phyloP scores from a whole-genome alignment of 2,888 invertebrate genomes.

The Protodeltote pygarga region DNA sequence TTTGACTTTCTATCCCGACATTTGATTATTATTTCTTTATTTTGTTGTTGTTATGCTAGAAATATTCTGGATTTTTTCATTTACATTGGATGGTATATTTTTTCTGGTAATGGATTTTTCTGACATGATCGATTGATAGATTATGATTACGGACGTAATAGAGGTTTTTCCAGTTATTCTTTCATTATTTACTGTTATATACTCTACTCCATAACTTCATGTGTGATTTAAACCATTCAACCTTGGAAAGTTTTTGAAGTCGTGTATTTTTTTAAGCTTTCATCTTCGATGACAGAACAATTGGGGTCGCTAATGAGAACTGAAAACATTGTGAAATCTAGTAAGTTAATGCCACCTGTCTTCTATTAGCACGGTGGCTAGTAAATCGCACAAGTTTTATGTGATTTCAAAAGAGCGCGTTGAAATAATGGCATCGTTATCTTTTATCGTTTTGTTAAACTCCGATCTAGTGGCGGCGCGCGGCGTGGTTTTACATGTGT shows the following conservation, averaged over 20 bases:
- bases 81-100: not conserved
- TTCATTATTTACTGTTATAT: too few relatives aligned
- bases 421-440: slow-evolving; percentile 45
- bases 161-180: too few relatives aligned
- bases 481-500: not conserved
- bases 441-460: slow-evolving; percentile 44
- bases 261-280: too few relatives aligned
- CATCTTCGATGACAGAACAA: not conserved
- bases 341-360: slow-evolving; percentile 18
- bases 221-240: too few relatives aligned
- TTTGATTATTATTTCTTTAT: slow-evolving; percentile 18
- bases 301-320: not conserved
- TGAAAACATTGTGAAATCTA: slow-evolving; percentile 8
- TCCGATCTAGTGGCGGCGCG: slow-evolving; percentile 22
- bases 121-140: not conserved
- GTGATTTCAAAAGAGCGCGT: slow-evolving; percentile 51
- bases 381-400: slow-evolving; percentile 53
- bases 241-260: too few relatives aligned
- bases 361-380: slow-evolving; percentile 26
- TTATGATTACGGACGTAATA: not conserved
- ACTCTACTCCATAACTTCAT: too few relatives aligned
- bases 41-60: slow-evolving; percentile 12
- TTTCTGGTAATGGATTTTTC: not conserved
- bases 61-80: not conserved
- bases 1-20: slow-evolving; percentile 21